Percentiles rank a stretch among this genome's conserved stretches.
Conservation (phyloP, 2,113 vertebrate species). For the Vanacampus margaritifer region DNA sequence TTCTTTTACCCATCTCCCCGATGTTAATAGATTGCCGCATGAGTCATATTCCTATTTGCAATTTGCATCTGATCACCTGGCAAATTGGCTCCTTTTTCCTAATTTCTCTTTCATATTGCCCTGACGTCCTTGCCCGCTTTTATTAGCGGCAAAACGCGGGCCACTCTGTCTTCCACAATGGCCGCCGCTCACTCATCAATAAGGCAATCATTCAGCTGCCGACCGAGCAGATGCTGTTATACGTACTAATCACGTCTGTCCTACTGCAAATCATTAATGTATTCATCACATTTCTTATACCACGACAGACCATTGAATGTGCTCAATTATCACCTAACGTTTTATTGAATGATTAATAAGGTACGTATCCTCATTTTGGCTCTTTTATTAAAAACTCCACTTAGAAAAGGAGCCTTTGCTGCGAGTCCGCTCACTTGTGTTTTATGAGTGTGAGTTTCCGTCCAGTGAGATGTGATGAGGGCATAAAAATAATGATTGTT, state of each 20-base stretch:
- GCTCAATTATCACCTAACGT: slow-evolving; percentile 21
- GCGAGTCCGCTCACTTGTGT: neutral
- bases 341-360: slow-evolving; percentile 8
- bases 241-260: slow-evolving; percentile 47
- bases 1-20: slow-evolving; percentile 3
- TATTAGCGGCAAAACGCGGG: slow-evolving; percentile 30
- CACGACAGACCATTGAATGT: slow-evolving; percentile 20
- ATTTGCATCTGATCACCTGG: slow-evolving; percentile 36
- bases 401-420: neutral
- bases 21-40: slow-evolving; percentile 35
- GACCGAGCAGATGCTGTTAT: slow-evolving; percentile 36
- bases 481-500: neutral
- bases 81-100: slow-evolving; percentile 25
- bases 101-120: slow-evolving; percentile 37
- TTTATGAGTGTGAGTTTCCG: neutral
- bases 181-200: slow-evolving; percentile 35
- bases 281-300: slow-evolving; percentile 38
- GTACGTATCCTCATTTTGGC: neutral
- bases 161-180: slow-evolving; percentile 36
- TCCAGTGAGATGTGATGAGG: neutral
- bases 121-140: slow-evolving; percentile 14
- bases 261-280: slow-evolving; percentile 49
- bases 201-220: slow-evolving; percentile 42
- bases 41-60: slow-evolving; percentile 7
- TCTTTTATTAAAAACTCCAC: neutral